Evolutionary conservation across 2,113 vertebrate species (phyloP).

Genomic region (Indicator indicator): DNA sequence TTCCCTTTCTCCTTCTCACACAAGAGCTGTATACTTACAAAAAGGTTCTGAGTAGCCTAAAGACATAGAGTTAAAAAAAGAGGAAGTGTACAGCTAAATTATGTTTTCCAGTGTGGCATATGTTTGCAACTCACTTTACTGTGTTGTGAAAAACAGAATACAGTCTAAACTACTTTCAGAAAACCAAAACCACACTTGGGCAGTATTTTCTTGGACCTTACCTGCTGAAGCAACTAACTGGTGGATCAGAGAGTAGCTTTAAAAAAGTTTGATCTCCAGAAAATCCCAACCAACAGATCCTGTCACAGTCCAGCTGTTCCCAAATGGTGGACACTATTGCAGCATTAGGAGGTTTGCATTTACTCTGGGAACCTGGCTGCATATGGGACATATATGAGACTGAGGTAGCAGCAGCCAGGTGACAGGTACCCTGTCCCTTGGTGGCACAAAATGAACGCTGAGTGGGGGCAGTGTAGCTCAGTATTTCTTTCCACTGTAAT

Average conservation of each 20-base stretch:
- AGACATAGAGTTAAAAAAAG: neutral
- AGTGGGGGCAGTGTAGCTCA: neutral
- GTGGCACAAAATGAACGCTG: neutral
- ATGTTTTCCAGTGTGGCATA: neutral
- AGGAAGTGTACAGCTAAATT: neutral
- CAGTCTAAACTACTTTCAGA: neutral
- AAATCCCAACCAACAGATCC: neutral
- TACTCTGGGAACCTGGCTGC: neutral
- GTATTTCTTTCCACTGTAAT: neutral
- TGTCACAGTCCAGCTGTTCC: neutral
- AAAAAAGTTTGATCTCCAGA: neutral
- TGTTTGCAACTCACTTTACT: neutral
- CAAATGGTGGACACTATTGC: neutral
- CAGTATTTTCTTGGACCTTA: neutral
- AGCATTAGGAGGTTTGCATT: neutral
- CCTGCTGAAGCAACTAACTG: neutral
- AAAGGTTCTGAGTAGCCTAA: neutral
- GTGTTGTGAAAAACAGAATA: neutral
- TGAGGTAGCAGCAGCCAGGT: neutral
- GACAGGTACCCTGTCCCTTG: neutral
- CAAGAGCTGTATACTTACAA: neutral
- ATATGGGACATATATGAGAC: neutral
- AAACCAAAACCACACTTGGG: rapidly evolving
- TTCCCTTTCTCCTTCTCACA: neutral
- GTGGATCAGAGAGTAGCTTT: neutral